Conservation (phyloP, 1,140 invertebrate genomes). For the Orchesella cincta region DNA sequence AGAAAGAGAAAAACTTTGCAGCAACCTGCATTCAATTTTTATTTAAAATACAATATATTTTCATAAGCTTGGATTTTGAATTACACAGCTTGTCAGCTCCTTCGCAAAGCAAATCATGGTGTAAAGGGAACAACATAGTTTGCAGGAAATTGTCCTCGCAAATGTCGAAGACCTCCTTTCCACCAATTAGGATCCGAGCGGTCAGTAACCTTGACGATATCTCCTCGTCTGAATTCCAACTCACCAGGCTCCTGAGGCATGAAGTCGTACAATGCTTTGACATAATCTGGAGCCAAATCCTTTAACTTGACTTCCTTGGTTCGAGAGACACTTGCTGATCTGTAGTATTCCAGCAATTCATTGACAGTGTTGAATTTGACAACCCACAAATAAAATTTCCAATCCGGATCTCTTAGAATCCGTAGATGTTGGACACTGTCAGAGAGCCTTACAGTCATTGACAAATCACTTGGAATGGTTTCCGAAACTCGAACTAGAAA, state of each 20-base stretch:
- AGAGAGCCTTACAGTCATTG: conserved; percentile 97
- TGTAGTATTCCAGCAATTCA: conserved; percentile 97
- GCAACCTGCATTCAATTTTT: too few species aligned
- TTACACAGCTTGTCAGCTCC: conserved; percentile 16
- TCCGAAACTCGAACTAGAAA: conserved; percentile 98
- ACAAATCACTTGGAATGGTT: conserved; percentile 98
- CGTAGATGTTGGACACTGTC: conserved; percentile 99
- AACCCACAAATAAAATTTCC: conserved; percentile 99
- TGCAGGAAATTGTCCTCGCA: conserved; percentile 90
- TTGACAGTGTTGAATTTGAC: conserved; percentile 99
- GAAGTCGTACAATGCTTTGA: conserved; percentile 97
- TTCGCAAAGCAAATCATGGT: conserved; percentile 56
- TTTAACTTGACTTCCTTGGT: conserved; percentile 94
- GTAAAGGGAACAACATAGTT: conserved; percentile 91
- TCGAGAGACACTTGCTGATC: conserved; percentile 91
- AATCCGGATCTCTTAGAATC: conserved; percentile 91
- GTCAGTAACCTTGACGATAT: conserved; percentile 95
- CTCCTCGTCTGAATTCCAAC: conserved; percentile 91
- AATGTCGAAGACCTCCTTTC: conserved; percentile 90
- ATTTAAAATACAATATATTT: too few species aligned
- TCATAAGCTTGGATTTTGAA: too few species aligned
- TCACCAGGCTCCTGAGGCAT: conserved; percentile 94
- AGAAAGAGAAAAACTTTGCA: too few species aligned
- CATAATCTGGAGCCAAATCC: conserved; percentile 92
- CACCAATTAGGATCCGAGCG: conserved; percentile 96